These are phyloP conservation scores for Bombylius discolor DNA, from an alignment of 2,888 invertebrate species.

Conservation along the genomic window DNA sequence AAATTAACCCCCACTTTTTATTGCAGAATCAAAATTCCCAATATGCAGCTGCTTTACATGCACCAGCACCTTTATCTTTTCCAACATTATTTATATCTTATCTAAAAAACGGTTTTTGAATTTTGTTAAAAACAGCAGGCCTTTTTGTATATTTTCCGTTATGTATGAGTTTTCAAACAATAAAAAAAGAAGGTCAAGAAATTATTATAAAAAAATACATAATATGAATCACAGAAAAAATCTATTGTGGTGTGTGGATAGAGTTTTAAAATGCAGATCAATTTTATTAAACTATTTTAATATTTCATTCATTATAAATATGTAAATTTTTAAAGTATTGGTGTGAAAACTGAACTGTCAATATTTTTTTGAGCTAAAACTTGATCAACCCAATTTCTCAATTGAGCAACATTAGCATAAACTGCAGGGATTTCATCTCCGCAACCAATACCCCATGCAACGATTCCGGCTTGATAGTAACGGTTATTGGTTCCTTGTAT, in stretches of 20 bases:
- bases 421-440: slow-evolving; percentile 54
- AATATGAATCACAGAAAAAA: no score
- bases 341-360: not conserved
- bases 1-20: no score
- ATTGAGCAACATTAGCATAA: slow-evolving; percentile 52
- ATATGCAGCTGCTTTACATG: slow-evolving; percentile 63
- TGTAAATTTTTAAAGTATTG: not conserved
- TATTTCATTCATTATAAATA: no score
- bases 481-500: slow-evolving; percentile 31
- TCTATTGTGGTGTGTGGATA: no score
- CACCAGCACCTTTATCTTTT: slow-evolving; percentile 46
- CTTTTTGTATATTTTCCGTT: no score
- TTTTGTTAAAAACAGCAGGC: no score
- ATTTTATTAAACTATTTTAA: no score
- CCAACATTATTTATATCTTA: slow-evolving; percentile 53
- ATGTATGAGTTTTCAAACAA: no score
- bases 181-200: no score
- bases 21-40: slow-evolving; percentile 49
- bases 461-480: slow-evolving; percentile 39
- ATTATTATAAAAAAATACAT: no score
- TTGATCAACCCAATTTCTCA: slow-evolving; percentile 55
- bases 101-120: no score
- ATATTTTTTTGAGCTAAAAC: slow-evolving; percentile 5
- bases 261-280: no score
- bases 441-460: slow-evolving; percentile 66